Evolutionary conservation across 2,113 vertebrate genomes (phyloP).

Genomic region (Centropus unirufus): DNA sequence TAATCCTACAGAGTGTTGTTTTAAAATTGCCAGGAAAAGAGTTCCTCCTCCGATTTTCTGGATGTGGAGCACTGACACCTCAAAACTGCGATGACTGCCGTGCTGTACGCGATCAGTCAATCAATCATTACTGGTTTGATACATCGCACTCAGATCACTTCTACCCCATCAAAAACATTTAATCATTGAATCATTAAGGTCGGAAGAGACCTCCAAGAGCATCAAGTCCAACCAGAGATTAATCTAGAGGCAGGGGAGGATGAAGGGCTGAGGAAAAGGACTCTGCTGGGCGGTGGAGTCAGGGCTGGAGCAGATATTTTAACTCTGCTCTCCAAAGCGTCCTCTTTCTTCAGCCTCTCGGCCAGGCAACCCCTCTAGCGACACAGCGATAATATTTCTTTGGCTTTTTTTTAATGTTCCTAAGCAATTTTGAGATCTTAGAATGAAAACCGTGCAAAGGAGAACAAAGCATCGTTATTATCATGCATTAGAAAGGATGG

Average conservation of each 20-base stretch:
- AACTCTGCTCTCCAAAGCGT: background rate
- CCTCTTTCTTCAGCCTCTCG: background rate
- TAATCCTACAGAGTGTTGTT: background rate
- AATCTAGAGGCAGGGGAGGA: background rate
- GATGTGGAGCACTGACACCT: background rate
- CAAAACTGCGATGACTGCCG: rapidly evolving
- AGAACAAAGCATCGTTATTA: background rate
- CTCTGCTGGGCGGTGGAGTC: background rate
- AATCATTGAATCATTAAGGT: too few species aligned
- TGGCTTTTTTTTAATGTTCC: too few species aligned
- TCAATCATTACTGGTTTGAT: background rate
- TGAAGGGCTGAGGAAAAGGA: background rate
- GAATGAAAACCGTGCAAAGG: background rate
- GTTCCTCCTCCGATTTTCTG: background rate
- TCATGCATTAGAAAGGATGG: background rate
- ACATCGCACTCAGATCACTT: background rate
- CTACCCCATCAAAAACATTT: background rate
- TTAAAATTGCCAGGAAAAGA: background rate
- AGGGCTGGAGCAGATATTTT: background rate
- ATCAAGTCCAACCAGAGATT: too few species aligned
- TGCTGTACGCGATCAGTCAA: background rate
- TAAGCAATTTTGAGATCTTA: background rate
- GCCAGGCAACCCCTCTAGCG: background rate
- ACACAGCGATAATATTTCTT: background rate
- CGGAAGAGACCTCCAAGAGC: too few species aligned